Percentiles rank a stretch among this genome's conserved stretches.
Evolutionary conservation across 2,888 invertebrate species (phyloP).

Genomic region (Melolontha melolontha): DNA sequence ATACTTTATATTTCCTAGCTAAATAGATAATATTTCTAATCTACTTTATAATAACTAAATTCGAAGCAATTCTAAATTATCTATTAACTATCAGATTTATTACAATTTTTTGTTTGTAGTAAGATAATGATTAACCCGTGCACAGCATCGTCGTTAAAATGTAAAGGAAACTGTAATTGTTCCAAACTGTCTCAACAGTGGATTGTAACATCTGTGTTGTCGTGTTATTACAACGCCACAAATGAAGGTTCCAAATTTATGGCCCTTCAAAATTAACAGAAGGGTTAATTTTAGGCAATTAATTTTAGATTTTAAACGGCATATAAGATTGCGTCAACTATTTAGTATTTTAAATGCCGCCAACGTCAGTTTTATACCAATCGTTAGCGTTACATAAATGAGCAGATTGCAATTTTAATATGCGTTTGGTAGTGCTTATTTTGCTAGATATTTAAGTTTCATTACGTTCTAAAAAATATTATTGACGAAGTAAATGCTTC

Average conservation of each 20-base stretch:
- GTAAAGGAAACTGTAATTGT: constrained; percentile 40
- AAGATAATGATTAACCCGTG: constrained; percentile 11
- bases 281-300: constrained; percentile 65
- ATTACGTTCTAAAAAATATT: neutral
- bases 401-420: constrained; percentile 11
- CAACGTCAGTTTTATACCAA: constrained; percentile 25
- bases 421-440: no score
- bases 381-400: constrained; percentile 17
- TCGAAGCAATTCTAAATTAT: no score
- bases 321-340: constrained; percentile 44
- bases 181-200: constrained; percentile 49
- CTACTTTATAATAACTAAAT: no score
- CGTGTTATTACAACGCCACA: constrained; percentile 61
- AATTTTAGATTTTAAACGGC: constrained; percentile 59
- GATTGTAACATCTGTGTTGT: constrained; percentile 61
- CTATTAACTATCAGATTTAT: constrained; percentile 40
- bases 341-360: constrained; percentile 27
- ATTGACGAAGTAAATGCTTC: neutral
- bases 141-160: constrained; percentile 18
- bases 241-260: constrained; percentile 65
- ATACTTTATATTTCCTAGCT: no score
- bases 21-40: no score
- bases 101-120: constrained; percentile 39
- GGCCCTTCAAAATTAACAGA: constrained; percentile 63
- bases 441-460: no score